These are phyloP conservation scores for Junonia oenone DNA, from an alignment of 2,888 invertebrate species.

Conservation along the genomic window DNA sequence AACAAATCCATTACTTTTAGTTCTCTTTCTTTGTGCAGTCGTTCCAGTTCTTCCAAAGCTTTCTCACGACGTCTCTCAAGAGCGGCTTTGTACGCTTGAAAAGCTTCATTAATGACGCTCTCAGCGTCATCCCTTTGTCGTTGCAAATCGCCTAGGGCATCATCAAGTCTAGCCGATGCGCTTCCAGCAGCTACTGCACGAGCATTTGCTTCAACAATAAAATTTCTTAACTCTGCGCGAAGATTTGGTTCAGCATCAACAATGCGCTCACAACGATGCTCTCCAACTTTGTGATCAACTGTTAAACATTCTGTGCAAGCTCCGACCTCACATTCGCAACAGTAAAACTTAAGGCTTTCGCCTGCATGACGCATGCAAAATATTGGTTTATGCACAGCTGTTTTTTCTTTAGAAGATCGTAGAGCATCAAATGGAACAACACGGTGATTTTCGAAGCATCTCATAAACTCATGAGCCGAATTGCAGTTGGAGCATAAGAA, in stretches of 20 bases:
- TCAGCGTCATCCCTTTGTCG: constrained; percentile 92
- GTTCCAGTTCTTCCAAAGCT: constrained; percentile 85
- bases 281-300: constrained; percentile 88
- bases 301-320: constrained; percentile 93
- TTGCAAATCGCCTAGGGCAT: constrained; percentile 91
- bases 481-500: constrained; percentile 96
- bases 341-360: constrained; percentile 93
- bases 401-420: constrained; percentile 86
- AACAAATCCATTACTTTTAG: constrained; percentile 93
- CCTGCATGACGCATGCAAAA: constrained; percentile 89
- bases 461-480: constrained; percentile 97
- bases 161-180: constrained; percentile 86
- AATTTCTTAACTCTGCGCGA: constrained; percentile 86
- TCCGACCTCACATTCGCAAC: constrained; percentile 91
- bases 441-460: constrained; percentile 96
- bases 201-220: constrained; percentile 87
- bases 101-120: constrained; percentile 89
- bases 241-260: constrained; percentile 88
- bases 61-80: constrained; percentile 90
- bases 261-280: constrained; percentile 91
- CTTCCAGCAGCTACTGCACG: constrained; percentile 88
- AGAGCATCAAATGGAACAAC: constrained; percentile 94
- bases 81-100: constrained; percentile 88
- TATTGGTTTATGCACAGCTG: constrained; percentile 93
- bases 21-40: constrained; percentile 90